A percentile compares a stretch with the other conserved stretches of the same genome.
phyloP scores from a whole-genome alignment of 30 jellyfish, hydroid and myxozoan species.

The Aurelia sp. region DNA sequence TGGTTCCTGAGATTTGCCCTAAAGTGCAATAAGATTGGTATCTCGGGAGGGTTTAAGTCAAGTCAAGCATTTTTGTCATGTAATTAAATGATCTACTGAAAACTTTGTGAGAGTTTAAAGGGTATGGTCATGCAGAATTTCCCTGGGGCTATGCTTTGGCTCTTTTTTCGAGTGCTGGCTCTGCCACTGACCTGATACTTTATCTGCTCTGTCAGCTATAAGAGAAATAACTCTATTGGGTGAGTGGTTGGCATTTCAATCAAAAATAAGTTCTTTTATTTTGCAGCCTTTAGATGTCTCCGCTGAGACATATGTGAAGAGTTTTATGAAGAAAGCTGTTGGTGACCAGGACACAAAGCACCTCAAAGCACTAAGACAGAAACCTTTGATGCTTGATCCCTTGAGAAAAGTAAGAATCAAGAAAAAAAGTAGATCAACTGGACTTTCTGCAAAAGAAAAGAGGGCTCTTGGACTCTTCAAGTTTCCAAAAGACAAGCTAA shows the following conservation, averaged over 20 bases:
- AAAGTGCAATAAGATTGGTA: too few species aligned
- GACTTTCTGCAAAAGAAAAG: slow-evolving; percentile 56
- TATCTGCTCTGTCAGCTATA: too few species aligned
- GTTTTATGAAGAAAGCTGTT: slow-evolving; percentile 48
- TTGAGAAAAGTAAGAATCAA: slow-evolving; percentile 32
- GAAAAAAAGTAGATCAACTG: slow-evolving; percentile 26
- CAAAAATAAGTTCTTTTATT: not conserved
- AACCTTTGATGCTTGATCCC: slow-evolving; percentile 81
- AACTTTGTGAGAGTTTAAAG: too few species aligned
- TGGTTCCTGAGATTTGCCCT: too few species aligned
- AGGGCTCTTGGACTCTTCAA: slow-evolving; percentile 60
- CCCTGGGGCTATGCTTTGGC: too few species aligned
- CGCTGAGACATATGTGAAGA: slow-evolving; percentile 25
- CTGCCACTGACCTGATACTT: too few species aligned
- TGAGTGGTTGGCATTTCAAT: not conserved
- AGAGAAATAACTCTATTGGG: too few species aligned
- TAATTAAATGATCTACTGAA: too few species aligned
- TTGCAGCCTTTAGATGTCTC: slow-evolving; percentile 46
- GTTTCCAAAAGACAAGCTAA: slow-evolving; percentile 63
- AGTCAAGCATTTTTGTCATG: too few species aligned
- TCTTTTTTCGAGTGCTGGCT: too few species aligned
- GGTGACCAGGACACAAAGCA: slow-evolving; percentile 30
- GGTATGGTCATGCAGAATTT: too few species aligned
- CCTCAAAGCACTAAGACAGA: slow-evolving; percentile 31
- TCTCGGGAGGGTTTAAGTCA: too few species aligned